Evolutionary conservation across 2,888 invertebrate species (phyloP).

Genomic region (Caenorhabditis plicata): DNA sequence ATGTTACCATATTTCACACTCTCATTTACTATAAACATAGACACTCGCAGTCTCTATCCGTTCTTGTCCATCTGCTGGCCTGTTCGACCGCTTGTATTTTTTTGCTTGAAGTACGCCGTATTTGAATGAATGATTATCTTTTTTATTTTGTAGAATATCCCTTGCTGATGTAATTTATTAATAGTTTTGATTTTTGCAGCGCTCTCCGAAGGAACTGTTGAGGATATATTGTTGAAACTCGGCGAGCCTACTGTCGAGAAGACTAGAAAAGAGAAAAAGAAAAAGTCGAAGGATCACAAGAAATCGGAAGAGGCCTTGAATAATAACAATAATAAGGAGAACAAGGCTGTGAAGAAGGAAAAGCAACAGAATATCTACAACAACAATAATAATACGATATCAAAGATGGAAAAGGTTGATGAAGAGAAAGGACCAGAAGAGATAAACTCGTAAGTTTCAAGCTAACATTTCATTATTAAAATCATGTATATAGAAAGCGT

Average conservation of each 20-base stretch:
- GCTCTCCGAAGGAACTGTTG: background rate
- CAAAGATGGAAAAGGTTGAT: conserved; percentile 1
- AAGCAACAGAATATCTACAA: background rate
- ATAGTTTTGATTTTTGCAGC: background rate
- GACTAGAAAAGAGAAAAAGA: background rate
- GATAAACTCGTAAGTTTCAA: background rate
- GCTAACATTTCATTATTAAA: background rate
- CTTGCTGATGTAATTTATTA: background rate
- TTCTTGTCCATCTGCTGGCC: background rate
- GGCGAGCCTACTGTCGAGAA: background rate
- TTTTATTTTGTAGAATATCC: background rate
- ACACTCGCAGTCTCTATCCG: background rate
- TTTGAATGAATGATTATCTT: background rate
- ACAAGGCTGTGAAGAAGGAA: background rate
- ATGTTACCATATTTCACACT: background rate
- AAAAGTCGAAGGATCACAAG: background rate
- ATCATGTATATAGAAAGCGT: conserved; percentile 13
- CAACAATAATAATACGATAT: background rate
- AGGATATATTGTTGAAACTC: background rate
- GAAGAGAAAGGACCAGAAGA: background rate
- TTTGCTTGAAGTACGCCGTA: too few species aligned
- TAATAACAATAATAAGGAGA: background rate
- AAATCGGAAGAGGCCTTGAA: background rate
- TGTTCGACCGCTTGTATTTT: background rate
- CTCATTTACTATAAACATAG: too few species aligned